These are phyloP conservation scores for Brachypodius melanocephalos DNA, from an alignment of 2,113 vertebrate species.

Conservation along the genomic window DNA sequence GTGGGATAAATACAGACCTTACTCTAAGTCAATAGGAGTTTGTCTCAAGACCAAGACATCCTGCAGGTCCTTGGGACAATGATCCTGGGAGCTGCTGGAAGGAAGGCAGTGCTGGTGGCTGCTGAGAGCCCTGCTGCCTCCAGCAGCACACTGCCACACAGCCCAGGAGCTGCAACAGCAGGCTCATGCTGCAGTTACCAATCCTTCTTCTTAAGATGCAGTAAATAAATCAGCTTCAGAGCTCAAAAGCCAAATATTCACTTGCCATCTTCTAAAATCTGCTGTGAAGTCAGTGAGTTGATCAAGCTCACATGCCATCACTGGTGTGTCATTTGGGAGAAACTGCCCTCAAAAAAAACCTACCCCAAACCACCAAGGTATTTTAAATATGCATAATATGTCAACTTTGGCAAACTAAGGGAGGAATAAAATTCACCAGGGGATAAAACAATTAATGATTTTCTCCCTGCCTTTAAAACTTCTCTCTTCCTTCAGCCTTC, in stretches of 20 bases:
- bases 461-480: not conserved
- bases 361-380: not conserved
- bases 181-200: not conserved
- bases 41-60: not conserved
- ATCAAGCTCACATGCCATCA: not conserved
- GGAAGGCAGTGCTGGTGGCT: rapidly evolving
- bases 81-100: not conserved
- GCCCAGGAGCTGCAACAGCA: not conserved
- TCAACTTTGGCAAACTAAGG: not conserved
- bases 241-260: not conserved
- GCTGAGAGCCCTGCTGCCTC: not conserved
- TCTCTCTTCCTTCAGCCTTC: not conserved
- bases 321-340: not conserved
- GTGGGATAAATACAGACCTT: not conserved
- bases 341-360: not conserved
- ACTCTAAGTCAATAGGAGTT: not conserved
- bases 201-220: not conserved
- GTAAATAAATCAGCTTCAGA: not conserved
- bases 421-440: not conserved
- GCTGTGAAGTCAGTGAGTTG: not conserved
- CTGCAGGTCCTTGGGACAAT: rapidly evolving
- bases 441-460: not conserved
- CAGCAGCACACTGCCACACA: not conserved
- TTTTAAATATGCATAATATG: not conserved
- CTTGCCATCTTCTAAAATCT: not conserved